Evolutionary conservation across 35 echinoderm and acorn worm species (phyloP).

Genomic region (Stichopus chloronotus): DNA sequence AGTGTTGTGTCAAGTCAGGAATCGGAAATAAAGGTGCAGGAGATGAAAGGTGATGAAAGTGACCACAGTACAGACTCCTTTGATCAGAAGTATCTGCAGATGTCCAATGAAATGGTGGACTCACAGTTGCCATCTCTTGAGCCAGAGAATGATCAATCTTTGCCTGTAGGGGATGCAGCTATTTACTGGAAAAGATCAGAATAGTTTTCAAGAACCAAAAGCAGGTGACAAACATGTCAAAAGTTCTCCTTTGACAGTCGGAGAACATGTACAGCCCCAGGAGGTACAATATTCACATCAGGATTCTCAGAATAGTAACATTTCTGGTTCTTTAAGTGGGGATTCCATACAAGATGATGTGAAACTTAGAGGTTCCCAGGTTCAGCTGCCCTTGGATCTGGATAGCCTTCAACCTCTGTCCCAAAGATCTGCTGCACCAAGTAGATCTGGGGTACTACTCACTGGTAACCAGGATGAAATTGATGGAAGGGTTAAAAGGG

Average conservation of each 20-base stretch:
- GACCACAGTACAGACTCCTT: background rate
- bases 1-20: background rate
- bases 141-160: background rate
- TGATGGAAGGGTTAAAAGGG: background rate
- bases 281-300: background rate
- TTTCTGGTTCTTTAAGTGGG: constrained; percentile 27
- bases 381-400: constrained; percentile 56
- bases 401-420: constrained; percentile 35
- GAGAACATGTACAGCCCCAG: background rate
- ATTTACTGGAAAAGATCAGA: background rate
- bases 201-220: background rate
- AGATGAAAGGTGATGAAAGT: background rate
- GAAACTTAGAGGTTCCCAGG: constrained; percentile 52
- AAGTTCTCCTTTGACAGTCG: background rate
- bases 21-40: background rate
- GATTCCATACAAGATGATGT: constrained; percentile 24
- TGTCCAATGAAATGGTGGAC: constrained; percentile 1
- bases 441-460: constrained; percentile 48
- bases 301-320: constrained; percentile 11
- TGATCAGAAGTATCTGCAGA: constrained; percentile 29
- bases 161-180: background rate
- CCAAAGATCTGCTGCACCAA: constrained; percentile 10
- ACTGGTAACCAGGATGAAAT: background rate
- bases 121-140: background rate
- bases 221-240: background rate